phyloP scores from a whole-genome alignment of 1,140 invertebrate genomes.

The Drosophila kepulauana region DNA sequence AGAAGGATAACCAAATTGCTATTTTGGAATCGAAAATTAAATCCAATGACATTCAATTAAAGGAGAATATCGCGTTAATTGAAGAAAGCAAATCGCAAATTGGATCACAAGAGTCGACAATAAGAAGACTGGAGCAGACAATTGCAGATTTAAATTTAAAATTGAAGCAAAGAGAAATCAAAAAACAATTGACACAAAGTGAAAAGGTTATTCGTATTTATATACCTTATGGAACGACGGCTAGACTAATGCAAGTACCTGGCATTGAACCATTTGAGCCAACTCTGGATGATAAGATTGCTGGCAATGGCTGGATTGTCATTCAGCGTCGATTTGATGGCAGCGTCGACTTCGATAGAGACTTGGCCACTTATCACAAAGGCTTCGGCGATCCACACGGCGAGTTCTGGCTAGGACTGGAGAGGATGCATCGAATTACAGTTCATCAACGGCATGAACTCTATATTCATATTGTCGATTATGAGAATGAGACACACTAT shows the following conservation, averaged over 20 bases:
- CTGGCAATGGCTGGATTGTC: conserved; percentile 34
- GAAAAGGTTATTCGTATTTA: conserved; percentile 21
- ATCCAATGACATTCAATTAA: conserved; percentile 15
- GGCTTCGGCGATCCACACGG: conserved; percentile 13
- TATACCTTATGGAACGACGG: conserved; percentile 24
- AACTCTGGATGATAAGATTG: conserved; percentile 22
- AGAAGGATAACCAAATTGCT: conserved; percentile 14
- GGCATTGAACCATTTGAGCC: conserved; percentile 27
- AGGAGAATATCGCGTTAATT: conserved; percentile 1
- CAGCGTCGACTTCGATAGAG: conserved; percentile 11
- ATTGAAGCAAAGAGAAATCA: not conserved
- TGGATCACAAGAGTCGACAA: conserved; percentile 6
- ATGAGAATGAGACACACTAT: conserved; percentile 3
- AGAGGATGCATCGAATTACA: conserved; percentile 20
- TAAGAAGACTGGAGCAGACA: conserved; percentile 19
- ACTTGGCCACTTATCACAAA: conserved; percentile 13
- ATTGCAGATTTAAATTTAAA: conserved; percentile 11
- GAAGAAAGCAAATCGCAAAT: conserved; percentile 16
- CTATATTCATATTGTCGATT: conserved; percentile 26
- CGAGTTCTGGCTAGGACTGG: conserved; percentile 34
- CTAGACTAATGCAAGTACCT: conserved; percentile 21
- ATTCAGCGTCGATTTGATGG: conserved; percentile 38
- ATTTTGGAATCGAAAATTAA: conserved; percentile 5
- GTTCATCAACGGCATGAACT: conserved; percentile 28
- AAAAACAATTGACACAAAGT: conserved; percentile 5